A percentile compares a stretch with the other conserved stretches of the same genome.
Conservation (phyloP, 2,797 vertebrate species). For the Cyprinodon diabolis region DNA sequence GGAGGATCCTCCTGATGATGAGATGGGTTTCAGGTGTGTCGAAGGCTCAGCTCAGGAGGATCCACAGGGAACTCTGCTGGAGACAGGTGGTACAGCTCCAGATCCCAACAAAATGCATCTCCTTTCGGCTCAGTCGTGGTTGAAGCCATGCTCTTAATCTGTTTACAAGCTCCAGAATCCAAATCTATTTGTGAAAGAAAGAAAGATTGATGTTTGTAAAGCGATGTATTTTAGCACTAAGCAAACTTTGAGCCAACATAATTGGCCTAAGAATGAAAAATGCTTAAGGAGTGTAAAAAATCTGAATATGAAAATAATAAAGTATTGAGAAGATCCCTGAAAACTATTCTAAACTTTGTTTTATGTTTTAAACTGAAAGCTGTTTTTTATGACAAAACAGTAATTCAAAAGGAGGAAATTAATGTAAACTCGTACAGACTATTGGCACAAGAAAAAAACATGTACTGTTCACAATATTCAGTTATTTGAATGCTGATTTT, state of each 20-base stretch:
- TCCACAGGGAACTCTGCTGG: too few species aligned
- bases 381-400: neutral
- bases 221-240: too few species aligned
- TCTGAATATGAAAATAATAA: neutral
- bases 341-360: neutral
- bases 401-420: neutral
- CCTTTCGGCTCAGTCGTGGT: slow-evolving; percentile 44
- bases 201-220: too few species aligned
- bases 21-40: too few species aligned
- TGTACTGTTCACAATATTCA: neutral
- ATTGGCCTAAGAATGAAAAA: neutral
- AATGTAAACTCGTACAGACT: neutral
- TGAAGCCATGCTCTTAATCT: slow-evolving; percentile 49
- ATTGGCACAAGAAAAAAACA: neutral
- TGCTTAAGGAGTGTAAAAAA: too few species aligned
- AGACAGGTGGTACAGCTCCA: too few species aligned
- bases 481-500: neutral
- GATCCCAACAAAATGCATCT: too few species aligned
- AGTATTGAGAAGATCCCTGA: neutral
- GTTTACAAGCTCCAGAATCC: slow-evolving; percentile 7
- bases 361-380: neutral
- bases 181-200: neutral
- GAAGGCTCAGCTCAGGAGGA: too few species aligned
- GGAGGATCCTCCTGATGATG: too few species aligned
- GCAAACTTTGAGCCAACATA: neutral